Conservation (phyloP, 2,888 invertebrate species). For the Amphipoea oculea region DNA sequence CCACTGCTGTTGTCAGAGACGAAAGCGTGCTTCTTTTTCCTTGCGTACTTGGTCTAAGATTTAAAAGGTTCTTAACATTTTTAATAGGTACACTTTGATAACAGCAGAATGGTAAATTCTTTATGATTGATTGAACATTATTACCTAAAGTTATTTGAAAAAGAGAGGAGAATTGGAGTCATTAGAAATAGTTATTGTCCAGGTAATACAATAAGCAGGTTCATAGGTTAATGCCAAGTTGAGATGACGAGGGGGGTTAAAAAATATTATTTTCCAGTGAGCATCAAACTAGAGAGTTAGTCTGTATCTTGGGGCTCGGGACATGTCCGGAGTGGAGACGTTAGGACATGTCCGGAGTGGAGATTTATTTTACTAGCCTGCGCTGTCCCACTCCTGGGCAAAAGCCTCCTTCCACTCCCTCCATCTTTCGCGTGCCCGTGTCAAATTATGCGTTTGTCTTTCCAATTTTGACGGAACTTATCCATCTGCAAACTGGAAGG, state of each 20-base stretch:
- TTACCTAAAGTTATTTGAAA: neutral
- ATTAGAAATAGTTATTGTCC: neutral
- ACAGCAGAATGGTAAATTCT: neutral
- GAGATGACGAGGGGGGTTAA: no score
- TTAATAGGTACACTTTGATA: neutral
- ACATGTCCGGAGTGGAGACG: neutral
- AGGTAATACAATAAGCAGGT: neutral
- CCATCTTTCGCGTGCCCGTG: no score
- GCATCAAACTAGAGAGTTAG: neutral
- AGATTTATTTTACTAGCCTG: no score
- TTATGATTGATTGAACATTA: neutral
- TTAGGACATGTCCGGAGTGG: neutral
- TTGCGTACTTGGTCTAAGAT: neutral
- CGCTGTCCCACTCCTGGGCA: no score
- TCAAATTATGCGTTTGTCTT: no score
- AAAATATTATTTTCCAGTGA: neutral
- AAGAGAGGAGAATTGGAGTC: neutral
- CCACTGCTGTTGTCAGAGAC: neutral
- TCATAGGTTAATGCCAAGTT: neutral
- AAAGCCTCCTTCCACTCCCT: no score
- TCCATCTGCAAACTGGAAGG: no score
- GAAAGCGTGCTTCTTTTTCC: neutral
- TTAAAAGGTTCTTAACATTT: neutral
- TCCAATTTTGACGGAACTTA: no score
- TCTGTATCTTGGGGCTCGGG: neutral